Percentiles rank a stretch among this genome's conserved stretches.
Evolutionary conservation across 2,888 invertebrate species (phyloP).

Genomic region (Cinara cedri): DNA sequence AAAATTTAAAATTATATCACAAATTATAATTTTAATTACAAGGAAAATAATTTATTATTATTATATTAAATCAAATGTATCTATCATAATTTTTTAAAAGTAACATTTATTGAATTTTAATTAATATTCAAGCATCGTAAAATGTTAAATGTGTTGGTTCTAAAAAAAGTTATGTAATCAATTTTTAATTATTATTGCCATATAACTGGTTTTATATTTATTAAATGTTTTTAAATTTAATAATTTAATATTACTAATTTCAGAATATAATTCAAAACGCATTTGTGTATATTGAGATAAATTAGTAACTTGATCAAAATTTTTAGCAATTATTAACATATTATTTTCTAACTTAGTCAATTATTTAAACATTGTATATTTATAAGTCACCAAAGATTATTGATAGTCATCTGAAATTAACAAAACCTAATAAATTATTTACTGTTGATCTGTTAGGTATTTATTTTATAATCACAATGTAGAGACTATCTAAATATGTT

Average conservation of each 20-base stretch:
- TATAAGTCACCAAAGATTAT: constrained; percentile 16
- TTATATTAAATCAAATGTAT: not conserved
- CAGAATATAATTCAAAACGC: not conserved
- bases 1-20: not conserved
- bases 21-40: not conserved
- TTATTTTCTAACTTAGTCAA: not conserved
- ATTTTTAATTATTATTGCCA: not conserved
- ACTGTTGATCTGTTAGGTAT: not conserved
- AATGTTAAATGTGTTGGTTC: too few species aligned
- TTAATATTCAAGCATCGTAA: too few species aligned
- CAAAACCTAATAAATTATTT: not conserved
- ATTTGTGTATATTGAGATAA: not conserved
- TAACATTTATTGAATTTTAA: too few species aligned
- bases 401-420: not conserved
- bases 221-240: not conserved
- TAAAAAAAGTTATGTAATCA: not conserved
- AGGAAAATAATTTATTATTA: not conserved
- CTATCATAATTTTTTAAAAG: too few species aligned
- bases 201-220: not conserved
- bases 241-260: too few species aligned
- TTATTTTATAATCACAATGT: constrained; percentile 19
- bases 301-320: not conserved
- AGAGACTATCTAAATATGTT: not conserved
- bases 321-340: not conserved
- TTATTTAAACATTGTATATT: not conserved